Evolutionary conservation across 2,888 invertebrate species (phyloP), one percentile per base, ranked within the genome.

Genomic region (Marronus borbonicus): DNA sequence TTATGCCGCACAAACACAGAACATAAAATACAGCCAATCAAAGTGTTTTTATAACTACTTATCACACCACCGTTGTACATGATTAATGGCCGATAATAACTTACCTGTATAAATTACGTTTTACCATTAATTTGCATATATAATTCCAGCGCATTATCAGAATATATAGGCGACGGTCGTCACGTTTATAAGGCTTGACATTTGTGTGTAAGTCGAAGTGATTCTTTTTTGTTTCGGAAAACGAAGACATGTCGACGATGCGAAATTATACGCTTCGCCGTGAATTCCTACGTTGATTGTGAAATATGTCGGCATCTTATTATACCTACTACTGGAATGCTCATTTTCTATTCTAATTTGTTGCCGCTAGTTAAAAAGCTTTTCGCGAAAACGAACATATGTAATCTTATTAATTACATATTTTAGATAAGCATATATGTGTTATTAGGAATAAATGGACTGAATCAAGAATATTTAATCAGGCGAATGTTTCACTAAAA

Each of bases 1-100:
- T 72, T 70, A 70, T 49, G 60, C 44, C 55, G 64, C 39, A 60
- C 52, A 24, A 69, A 62, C 62, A 20, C 62, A 62, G 36, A 55
- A 55, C 70, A 75, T 78, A 78, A 78, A 78, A 78, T 78, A 78
- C 75, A 60, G 78, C 69, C 78, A 78, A 78, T 78, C 69, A 78
- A 78, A 76, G 68, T 70, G 76, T 76, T 78, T 78, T 74, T 78
- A 78, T 78, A 76, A 75, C 76, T 76, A 78, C 78, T 78, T 78
- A 78, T 78, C 78, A 78, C 76, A 76, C 69, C 78, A 68, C 60
- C 31, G 69, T 68, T 69, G 64, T 44, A 36, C 69, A 75, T 78
- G 78, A 78, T 78, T 69, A 78, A 78, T 76, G 76, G 62, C 68
- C 68, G 28, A 69, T 78, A 78, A 76, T 78, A 76, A 78, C 68